Evolutionary conservation across 2,113 vertebrate species (phyloP), one percentile per base, ranked within the genome.

Genomic region (Genyomyrus donnyi): DNA sequence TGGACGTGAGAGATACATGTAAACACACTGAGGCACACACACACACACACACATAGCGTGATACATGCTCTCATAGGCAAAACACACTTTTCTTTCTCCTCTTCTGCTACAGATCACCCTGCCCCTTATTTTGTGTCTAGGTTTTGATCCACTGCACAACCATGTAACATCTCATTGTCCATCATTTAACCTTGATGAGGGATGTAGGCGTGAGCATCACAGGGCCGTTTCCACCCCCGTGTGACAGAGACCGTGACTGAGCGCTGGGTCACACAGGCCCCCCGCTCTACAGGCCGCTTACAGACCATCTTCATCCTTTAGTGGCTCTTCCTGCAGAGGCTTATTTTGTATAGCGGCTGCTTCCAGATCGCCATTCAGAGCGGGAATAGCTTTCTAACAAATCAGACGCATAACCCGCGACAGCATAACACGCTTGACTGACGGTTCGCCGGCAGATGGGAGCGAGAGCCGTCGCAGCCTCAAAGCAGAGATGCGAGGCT

Each of bases 41-140:
- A 77, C 66, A 58, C 17, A 42, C 92, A 93, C 95, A 93, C 95
- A 95, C 95, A 95, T 95, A 15, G 15, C 4, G 3, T 39, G 15
- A 77, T 19, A 85, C 58, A 24, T 52, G 39, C 49, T 53, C 77
- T 50, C 84, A 90, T 35, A 31, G 31, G 8, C 39, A 85, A 45
- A 85, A 85, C 24, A 5, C 21, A 85, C 21, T 5, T 45, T 46
- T 48, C 24, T 45, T 46, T 46, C 19, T 45, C 9, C 42, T 49
- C 19, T 49, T 49, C 45, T 42, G 17, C 80, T 39, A 21, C 42
- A 35, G 66, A 13, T 74, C 27, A 35, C n/a, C 66, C 9, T 35
- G 35, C 35, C 35, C 27, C n/a, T 70, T 11, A 70, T 31, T 13
- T 27, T 31, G 62, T 80, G 17, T 7, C 13, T 19, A 39, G 27